These are phyloP conservation scores for Chelonus insularis DNA, from an alignment of 1,140 invertebrate species.

Conservation along the genomic window DNA sequence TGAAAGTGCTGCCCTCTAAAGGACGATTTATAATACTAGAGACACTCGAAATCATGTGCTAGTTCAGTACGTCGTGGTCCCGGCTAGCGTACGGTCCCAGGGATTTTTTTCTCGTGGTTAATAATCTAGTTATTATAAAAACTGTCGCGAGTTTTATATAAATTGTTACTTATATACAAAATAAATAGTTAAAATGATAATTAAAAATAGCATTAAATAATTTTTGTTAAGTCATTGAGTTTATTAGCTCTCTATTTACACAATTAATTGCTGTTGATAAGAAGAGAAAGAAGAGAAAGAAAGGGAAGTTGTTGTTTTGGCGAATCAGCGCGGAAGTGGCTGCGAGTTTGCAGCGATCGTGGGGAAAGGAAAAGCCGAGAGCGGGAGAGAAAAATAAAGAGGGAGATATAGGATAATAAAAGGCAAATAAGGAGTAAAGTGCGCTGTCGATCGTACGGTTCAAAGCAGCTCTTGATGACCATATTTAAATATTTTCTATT, in stretches of 20 bases:
- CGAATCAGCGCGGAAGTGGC: slow-evolving; percentile 16
- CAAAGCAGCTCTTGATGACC: neutral
- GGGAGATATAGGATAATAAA: slow-evolving; percentile 13
- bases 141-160: neutral
- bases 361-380: neutral
- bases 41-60: slow-evolving; percentile 41
- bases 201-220: too few relatives aligned
- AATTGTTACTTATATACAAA: too few relatives aligned
- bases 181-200: too few relatives aligned
- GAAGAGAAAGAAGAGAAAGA: neutral
- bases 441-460: slow-evolving; percentile 20
- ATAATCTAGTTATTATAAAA: neutral
- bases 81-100: slow-evolving; percentile 36
- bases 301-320: slow-evolving; percentile 9
- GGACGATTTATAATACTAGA: slow-evolving; percentile 27
- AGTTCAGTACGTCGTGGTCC: slow-evolving; percentile 46
- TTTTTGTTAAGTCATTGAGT: too few relatives aligned
- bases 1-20: slow-evolving; percentile 32
- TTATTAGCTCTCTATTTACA: neutral
- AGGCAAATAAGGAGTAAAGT: slow-evolving; percentile 23
- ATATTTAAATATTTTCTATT: neutral
- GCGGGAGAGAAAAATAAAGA: slow-evolving; percentile 8
- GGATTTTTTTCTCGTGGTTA: neutral
- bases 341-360: neutral
- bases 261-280: neutral